phyloP scores from a whole-genome alignment of 2,113 vertebrate genomes.

The Mesocricetus auratus region DNA sequence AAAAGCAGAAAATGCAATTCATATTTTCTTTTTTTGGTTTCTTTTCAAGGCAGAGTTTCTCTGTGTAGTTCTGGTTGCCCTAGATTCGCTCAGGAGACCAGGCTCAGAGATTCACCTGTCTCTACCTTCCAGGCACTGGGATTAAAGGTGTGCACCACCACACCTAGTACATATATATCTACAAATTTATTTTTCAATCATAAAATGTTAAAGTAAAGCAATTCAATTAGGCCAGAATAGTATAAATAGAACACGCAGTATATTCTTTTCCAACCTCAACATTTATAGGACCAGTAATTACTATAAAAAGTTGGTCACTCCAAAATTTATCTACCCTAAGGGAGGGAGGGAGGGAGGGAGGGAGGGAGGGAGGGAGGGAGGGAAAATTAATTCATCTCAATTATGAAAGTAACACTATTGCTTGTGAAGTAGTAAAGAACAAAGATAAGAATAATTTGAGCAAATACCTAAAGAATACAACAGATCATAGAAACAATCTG shows the following conservation, averaged over 20 bases:
- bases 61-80: not conserved
- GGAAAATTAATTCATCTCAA: not conserved
- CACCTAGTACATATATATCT: not conserved
- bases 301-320: not conserved
- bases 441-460: not conserved
- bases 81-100: not conserved
- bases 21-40: not conserved
- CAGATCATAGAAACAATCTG: not conserved
- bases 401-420: not conserved
- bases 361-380: too few species aligned
- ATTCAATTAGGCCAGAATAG: not conserved
- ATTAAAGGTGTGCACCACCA: not conserved
- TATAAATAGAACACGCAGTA: constrained; percentile 55
- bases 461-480: not conserved
- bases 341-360: not conserved
- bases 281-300: not conserved
- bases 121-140: not conserved
- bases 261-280: not conserved
- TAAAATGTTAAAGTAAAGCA: constrained; percentile 65
- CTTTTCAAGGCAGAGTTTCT: not conserved
- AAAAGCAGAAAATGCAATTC: constrained; percentile 83
- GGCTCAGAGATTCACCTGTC: not conserved
- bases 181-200: constrained; percentile 40
- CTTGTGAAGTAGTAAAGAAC: constrained; percentile 20
- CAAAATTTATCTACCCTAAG: not conserved